Percentiles rank a stretch among this genome's conserved stretches.
These are phyloP conservation scores for Nephrotoma guestfalica DNA, from an alignment of 2,888 invertebrate genomes.

Conservation along the genomic window DNA sequence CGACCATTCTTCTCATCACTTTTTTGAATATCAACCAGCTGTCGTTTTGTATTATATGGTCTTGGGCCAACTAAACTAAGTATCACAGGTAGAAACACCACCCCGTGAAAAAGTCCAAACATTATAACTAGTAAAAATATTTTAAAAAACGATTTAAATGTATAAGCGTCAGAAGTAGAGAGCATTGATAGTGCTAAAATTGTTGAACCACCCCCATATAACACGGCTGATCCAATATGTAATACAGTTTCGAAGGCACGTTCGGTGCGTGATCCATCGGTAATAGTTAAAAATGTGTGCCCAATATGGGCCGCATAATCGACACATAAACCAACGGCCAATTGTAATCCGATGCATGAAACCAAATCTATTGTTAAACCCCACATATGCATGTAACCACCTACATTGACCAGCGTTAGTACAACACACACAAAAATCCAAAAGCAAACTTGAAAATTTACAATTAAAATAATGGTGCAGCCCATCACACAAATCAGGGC, in stretches of 20 bases:
- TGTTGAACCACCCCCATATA: constrained; percentile 65
- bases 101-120: constrained; percentile 65
- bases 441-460: constrained; percentile 59
- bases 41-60: constrained; percentile 25
- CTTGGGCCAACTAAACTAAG: constrained; percentile 57
- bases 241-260: constrained; percentile 49
- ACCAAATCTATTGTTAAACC: constrained; percentile 69
- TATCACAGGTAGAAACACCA: constrained; percentile 58
- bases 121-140: constrained; percentile 62
- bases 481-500: constrained; percentile 65
- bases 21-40: neutral
- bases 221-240: constrained; percentile 60
- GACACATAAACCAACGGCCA: constrained; percentile 69
- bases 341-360: constrained; percentile 63
- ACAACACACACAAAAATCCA: constrained; percentile 65
- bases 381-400: constrained; percentile 68
- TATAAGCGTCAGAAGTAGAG: constrained; percentile 39
- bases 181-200: constrained; percentile 56
- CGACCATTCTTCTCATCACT: neutral
- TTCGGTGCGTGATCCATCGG: constrained; percentile 37
- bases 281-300: constrained; percentile 57
- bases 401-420: constrained; percentile 56
- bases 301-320: constrained; percentile 74
- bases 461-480: constrained; percentile 61
- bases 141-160: constrained; percentile 31